Percentiles rank a stretch among this genome's conserved stretches.
phyloP scores from a whole-genome alignment of 2,888 invertebrate species.

The Troides oblongomaculatus region DNA sequence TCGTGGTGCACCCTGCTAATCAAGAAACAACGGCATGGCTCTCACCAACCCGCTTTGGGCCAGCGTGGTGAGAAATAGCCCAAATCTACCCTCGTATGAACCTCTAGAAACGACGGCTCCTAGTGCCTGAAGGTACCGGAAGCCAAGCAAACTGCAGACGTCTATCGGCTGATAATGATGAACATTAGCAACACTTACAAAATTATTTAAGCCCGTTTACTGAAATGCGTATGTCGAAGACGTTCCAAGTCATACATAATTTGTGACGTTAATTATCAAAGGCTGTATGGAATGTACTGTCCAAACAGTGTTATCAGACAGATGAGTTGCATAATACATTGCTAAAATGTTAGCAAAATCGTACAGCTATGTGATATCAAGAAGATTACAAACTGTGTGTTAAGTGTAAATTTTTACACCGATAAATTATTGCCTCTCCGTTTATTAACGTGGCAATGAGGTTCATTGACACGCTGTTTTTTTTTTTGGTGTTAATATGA shows the following conservation, averaged over 20 bases:
- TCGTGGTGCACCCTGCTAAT: no score
- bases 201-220: slow-evolving; percentile 39
- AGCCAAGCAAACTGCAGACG: no score
- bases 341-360: slow-evolving; percentile 43
- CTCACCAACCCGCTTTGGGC: no score
- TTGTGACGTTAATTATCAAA: slow-evolving; percentile 41
- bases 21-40: no score
- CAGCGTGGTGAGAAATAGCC: no score
- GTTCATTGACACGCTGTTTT: slow-evolving; percentile 24
- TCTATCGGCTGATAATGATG: no score
- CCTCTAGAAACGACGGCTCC: no score
- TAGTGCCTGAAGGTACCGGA: no score
- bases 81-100: no score
- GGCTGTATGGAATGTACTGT: slow-evolving; percentile 53
- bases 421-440: slow-evolving; percentile 25
- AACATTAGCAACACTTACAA: slow-evolving; percentile 17
- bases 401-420: slow-evolving; percentile 31
- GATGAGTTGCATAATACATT: slow-evolving; percentile 55
- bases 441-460: slow-evolving; percentile 29
- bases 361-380: slow-evolving; percentile 32
- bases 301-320: slow-evolving; percentile 62
- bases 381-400: slow-evolving; percentile 34
- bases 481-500: slow-evolving; percentile 7
- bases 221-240: slow-evolving; percentile 14
- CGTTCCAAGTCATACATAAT: slow-evolving; percentile 31